Evolutionary conservation across 2,797 vertebrate genomes (phyloP).

Genomic region (Bovichtus diacanthus): DNA sequence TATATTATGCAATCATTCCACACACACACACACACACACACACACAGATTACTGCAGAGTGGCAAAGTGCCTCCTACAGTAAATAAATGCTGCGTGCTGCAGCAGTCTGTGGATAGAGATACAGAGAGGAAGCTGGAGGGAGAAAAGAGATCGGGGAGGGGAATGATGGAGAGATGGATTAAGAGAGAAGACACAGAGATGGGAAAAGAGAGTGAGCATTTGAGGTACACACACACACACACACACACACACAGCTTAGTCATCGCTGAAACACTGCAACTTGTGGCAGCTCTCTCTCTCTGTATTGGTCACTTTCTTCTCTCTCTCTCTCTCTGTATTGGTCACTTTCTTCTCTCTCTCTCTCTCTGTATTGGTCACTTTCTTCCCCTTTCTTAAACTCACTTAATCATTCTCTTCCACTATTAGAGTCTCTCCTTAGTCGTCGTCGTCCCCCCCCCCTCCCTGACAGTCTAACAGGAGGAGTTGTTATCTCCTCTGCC

Average conservation of each 20-base stretch:
- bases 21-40: no score
- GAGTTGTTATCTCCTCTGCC: slow-evolving; percentile 27
- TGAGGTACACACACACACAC: not conserved
- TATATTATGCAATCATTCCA: slow-evolving; percentile 34
- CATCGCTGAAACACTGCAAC: not conserved
- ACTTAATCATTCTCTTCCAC: slow-evolving; percentile 11
- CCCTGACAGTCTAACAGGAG: slow-evolving; percentile 39
- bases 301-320: no score
- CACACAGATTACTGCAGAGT: slow-evolving; percentile 2
- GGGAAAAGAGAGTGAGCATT: not conserved
- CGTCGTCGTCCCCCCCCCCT: not conserved
- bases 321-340: no score
- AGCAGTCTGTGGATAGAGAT: slow-evolving; percentile 22
- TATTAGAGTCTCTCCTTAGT: not conserved
- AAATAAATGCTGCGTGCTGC: slow-evolving; percentile 31
- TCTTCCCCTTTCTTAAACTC: not conserved
- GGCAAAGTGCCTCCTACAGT: slow-evolving; percentile 14
- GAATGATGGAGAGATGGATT: slow-evolving; percentile 7
- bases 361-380: not conserved
- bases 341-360: not conserved
- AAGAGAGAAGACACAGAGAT: slow-evolving; percentile 7
- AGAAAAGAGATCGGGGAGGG: not conserved
- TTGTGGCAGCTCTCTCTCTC: not conserved
- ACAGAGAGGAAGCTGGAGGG: slow-evolving; percentile 8
- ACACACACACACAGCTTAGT: not conserved